These are phyloP conservation scores for Picathartes gymnocephalus DNA, from an alignment of 2,113 vertebrate species.

Conservation along the genomic window DNA sequence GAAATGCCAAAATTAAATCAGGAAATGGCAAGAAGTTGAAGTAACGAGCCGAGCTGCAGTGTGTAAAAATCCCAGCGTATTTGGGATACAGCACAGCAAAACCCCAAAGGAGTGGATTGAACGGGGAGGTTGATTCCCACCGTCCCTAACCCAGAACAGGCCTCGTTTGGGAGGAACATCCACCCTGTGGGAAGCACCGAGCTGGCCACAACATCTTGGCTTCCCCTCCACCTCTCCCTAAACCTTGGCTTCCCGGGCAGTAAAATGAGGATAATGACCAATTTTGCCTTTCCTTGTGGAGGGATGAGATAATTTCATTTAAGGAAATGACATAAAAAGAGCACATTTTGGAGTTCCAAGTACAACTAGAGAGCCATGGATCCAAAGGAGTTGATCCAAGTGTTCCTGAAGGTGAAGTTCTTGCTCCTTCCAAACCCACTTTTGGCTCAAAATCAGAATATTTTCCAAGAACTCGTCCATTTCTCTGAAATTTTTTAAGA, in stretches of 20 bases:
- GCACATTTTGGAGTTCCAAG: neutral
- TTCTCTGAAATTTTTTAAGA: neutral
- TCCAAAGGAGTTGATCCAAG: neutral
- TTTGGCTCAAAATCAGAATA: neutral
- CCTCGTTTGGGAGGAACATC: rapidly evolving
- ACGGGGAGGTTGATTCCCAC: neutral
- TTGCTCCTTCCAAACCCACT: neutral
- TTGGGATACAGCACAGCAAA: rapidly evolving
- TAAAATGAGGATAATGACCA: neutral
- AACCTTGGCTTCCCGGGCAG: neutral
- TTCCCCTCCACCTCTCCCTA: neutral
- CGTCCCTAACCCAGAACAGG: rapidly evolving
- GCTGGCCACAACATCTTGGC: neutral
- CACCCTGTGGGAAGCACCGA: rapidly evolving
- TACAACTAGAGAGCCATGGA: neutral
- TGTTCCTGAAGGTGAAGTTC: neutral
- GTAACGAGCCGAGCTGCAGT: neutral
- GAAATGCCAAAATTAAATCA: neutral
- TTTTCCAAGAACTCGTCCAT: neutral
- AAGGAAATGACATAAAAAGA: neutral
- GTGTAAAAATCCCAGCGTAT: rapidly evolving
- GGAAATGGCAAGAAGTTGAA: rapidly evolving
- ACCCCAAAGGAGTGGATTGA: rapidly evolving
- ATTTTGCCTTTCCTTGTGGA: neutral
- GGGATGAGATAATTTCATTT: neutral